These are phyloP conservation scores for Meloidogyne chitwoodi DNA, from an alignment of 1,140 invertebrate species.

Conservation along the genomic window DNA sequence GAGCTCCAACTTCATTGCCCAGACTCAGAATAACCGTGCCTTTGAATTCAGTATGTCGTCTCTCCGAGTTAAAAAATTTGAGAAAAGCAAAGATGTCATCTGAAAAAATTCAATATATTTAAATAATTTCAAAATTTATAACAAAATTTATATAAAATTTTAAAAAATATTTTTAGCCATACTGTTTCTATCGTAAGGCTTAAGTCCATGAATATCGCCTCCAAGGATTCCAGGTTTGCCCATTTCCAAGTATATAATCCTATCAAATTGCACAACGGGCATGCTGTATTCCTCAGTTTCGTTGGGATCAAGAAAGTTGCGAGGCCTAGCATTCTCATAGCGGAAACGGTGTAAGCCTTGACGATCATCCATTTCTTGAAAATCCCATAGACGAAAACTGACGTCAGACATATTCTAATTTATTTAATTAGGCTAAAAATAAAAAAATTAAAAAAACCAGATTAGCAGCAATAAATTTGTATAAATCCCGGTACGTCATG, in stretches of 20 bases:
- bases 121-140: neutral
- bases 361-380: constrained; percentile 18
- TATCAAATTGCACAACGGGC: constrained; percentile 12
- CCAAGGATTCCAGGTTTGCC: neutral
- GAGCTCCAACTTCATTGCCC: constrained; percentile 11
- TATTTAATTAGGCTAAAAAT: neutral
- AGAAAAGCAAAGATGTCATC: constrained; percentile 40
- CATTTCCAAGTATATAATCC: constrained; percentile 37
- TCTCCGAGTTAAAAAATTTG: constrained; percentile 41
- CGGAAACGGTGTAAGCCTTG: constrained; percentile 4
- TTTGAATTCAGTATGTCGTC: constrained; percentile 28
- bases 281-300: constrained; percentile 17
- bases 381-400: constrained; percentile 39
- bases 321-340: constrained; percentile 31
- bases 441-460: constrained; percentile 23
- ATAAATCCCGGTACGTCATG: constrained; percentile 40
- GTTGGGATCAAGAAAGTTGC: constrained; percentile 8
- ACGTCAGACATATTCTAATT: constrained; percentile 20
- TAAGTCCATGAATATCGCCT: constrained; percentile 14
- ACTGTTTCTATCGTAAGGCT: constrained; percentile 29
- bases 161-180: constrained; percentile 8
- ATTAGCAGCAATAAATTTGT: constrained; percentile 39
- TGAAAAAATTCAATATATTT: neutral
- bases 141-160: constrained; percentile 11
- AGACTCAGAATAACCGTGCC: constrained; percentile 35